phyloP scores from a whole-genome alignment of 2,888 invertebrate species.

The Cheilosia urbana region DNA sequence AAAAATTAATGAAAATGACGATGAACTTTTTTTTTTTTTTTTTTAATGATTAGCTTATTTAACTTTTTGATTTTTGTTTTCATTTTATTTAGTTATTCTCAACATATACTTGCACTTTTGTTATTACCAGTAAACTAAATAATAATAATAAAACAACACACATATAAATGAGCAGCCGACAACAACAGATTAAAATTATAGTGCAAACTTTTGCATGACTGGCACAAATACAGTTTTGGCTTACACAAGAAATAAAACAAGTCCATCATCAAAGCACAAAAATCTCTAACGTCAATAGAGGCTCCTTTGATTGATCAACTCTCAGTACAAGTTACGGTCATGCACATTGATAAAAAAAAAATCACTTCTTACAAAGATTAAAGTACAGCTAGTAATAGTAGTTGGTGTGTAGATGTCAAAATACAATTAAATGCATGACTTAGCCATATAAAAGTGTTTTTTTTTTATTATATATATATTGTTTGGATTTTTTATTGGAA shows the following conservation, averaged over 20 bases:
- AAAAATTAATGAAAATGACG: constrained; percentile 57
- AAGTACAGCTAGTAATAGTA: constrained; percentile 24
- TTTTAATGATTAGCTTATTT: constrained; percentile 24
- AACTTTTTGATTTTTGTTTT: constrained; percentile 23
- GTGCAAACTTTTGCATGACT: constrained; percentile 55
- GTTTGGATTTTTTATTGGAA: constrained; percentile 5
- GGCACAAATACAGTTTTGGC: constrained; percentile 56
- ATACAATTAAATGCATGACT: constrained; percentile 61
- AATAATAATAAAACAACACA: constrained; percentile 69
- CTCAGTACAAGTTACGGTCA: constrained; percentile 51
- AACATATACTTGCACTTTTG: constrained; percentile 47
- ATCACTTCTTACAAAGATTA: constrained; percentile 27
- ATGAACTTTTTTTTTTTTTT: constrained; percentile 14
- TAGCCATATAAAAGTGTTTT: constrained; percentile 47
- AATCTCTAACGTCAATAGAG: not conserved
- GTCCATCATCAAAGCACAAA: constrained; percentile 23
- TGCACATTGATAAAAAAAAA: constrained; percentile 28
- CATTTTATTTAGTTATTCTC: constrained; percentile 35
- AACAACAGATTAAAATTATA: constrained; percentile 62
- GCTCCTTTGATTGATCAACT: constrained; percentile 1
- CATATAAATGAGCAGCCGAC: constrained; percentile 65
- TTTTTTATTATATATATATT: constrained; percentile 6
- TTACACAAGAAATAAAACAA: constrained; percentile 39
- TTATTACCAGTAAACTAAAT: constrained; percentile 58
- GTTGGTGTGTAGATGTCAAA: constrained; percentile 40